Evolutionary conservation across 2,888 invertebrate species (phyloP), one percentile per base, ranked within the genome.

Genomic region (Andrena praecox): DNA sequence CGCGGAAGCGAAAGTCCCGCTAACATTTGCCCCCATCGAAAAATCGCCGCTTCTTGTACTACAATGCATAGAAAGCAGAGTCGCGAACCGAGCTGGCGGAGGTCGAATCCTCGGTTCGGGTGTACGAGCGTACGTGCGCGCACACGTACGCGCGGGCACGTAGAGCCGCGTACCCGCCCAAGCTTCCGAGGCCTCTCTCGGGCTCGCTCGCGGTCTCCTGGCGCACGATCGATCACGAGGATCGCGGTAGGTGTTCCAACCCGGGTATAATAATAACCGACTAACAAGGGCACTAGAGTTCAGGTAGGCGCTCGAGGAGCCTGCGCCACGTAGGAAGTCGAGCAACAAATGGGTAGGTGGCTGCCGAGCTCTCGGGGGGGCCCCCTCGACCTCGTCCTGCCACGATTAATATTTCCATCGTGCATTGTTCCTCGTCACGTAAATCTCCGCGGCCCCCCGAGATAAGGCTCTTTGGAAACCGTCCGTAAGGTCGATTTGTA

Each of bases 351-450:
- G 89, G 87, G 82, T 89, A 87, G 89, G 82, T 89, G 88, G 88
- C 87, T 85, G 85, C 82, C 73, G 87, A 42, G 42, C 42, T 63
- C 77, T 79, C 48, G 80, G 78, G 42, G 80, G 78, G 42, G 78
- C 74, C 84, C 54, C 76, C 84, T 56, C 82, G 82, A 87, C 89
- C 85, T 81, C 87, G 85, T 88, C 87, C 87, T 76, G 85, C 85
- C 84, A 67, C 87, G 86, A 90, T 90, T 90, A 90, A 90, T 91
- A 91, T 90, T 90, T 90, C 89, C 89, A 90, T 90, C 89, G 87
- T 82, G 87, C 86, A 91, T 91, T 90, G 90, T 90, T 89, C 89
- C 89, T 86, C 86, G 84, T 87, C 89, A 85, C 90, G 89, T 90
- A 91, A 90, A 90, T 90, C 90, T 90, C 72, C 60, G 35, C 31